Percentiles rank a stretch among this genome's conserved stretches.
These are phyloP conservation scores for Unio delphinus DNA, from an alignment of 2,888 invertebrate genomes.

Conservation along the genomic window DNA sequence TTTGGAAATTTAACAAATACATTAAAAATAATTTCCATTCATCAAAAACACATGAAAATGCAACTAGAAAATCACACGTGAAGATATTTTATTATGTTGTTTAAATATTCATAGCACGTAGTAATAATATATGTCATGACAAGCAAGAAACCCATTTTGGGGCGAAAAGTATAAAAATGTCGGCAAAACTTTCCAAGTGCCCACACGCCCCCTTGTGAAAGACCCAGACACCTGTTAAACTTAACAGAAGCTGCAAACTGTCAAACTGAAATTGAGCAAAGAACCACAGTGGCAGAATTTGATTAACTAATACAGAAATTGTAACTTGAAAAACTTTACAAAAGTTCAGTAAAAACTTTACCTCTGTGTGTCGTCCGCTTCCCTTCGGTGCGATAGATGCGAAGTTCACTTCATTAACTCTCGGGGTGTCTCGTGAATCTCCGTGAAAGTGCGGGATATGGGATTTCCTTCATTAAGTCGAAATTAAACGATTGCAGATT, in stretches of 20 bases:
- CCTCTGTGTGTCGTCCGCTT: not conserved
- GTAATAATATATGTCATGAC: not conserved
- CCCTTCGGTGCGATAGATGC: not conserved
- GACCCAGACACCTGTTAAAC: no score
- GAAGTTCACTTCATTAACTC: slow-evolving; percentile 6
- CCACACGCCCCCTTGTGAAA: slow-evolving; percentile 4
- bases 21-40: no score
- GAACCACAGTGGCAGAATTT: slow-evolving; percentile 3
- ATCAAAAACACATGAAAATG: no score
- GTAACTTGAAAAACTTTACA: slow-evolving; percentile 1
- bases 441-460: slow-evolving; percentile 20
- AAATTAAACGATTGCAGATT: not conserved
- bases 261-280: not conserved
- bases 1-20: no score
- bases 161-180: slow-evolving; percentile 41
- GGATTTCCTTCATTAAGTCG: not conserved
- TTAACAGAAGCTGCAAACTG: slow-evolving; percentile 1
- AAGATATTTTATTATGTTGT: slow-evolving; percentile 9
- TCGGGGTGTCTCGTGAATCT: slow-evolving; percentile 20
- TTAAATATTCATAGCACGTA: no score
- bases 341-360: slow-evolving; percentile 1
- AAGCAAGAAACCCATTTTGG: slow-evolving; percentile 33
- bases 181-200: slow-evolving; percentile 20
- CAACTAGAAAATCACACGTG: not conserved
- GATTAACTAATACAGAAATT: slow-evolving; percentile 3